Percentiles rank a stretch among this genome's conserved stretches.
Conservation (phyloP, 2,888 invertebrate genomes). For the Acanthopleura granulata region DNA sequence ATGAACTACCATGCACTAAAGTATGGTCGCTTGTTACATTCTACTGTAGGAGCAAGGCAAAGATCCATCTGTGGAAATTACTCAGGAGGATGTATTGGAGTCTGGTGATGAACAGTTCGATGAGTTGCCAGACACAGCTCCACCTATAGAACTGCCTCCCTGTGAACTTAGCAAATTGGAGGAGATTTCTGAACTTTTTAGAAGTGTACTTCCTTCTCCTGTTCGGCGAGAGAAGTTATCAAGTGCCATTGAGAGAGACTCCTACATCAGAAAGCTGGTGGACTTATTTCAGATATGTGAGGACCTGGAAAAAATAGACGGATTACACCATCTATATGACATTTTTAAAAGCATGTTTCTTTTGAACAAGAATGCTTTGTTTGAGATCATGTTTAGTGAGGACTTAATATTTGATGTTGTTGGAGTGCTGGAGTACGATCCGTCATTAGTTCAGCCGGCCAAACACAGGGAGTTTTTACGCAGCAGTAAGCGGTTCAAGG, state of each 20-base stretch:
- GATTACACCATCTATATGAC: conserved; percentile 93
- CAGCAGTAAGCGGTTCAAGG: conserved; percentile 81
- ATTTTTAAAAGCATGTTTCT: conserved; percentile 99
- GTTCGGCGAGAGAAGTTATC: conserved; percentile 95
- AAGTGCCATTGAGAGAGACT: conserved; percentile 91
- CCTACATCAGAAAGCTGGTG: conserved; percentile 94
- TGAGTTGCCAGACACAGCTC: conserved; percentile 94
- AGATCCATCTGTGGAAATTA: conserved; percentile 98
- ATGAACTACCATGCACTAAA: no score
- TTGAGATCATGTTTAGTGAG: conserved; percentile 97
- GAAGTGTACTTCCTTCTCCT: conserved; percentile 80
- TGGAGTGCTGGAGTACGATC: conserved; percentile 98
- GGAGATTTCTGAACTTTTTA: conserved; percentile 86
- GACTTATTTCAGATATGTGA: conserved; percentile 97
- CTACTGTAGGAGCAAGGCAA: conserved; percentile 90
- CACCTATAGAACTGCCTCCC: conserved; percentile 93
- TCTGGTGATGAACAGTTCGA: conserved; percentile 91
- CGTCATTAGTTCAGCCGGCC: conserved; percentile 75
- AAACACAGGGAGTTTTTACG: conserved; percentile 94
- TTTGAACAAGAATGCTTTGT: conserved; percentile 95
- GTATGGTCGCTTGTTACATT: no score
- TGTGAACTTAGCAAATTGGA: conserved; percentile 94
- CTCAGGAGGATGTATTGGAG: conserved; percentile 76
- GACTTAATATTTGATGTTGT: conserved; percentile 92
- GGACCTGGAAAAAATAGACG: conserved; percentile 90